Evolutionary conservation across 37 sponge, comb jelly and placozoan genomes (phyloP).

Genomic region (Halisarca cf. caerulea): DNA sequence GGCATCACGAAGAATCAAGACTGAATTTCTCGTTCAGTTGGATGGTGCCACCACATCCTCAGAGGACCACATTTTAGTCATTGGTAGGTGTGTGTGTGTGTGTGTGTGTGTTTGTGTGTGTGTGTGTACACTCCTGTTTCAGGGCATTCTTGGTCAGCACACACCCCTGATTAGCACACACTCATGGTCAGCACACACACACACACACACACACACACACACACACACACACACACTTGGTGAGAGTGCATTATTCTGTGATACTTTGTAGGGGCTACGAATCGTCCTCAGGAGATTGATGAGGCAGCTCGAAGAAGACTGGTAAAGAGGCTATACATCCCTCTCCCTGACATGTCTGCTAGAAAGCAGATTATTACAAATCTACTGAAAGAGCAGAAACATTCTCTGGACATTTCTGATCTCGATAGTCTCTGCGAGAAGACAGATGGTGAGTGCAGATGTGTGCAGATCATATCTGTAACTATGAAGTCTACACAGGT

Average conservation of each 20-base stretch:
- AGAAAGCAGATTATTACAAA: conserved; percentile 76
- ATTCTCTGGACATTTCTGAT: conserved; percentile 69
- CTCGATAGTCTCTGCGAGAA: conserved; percentile 43
- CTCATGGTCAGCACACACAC: too few species aligned
- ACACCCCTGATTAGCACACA: too few species aligned
- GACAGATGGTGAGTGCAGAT: conserved; percentile 67
- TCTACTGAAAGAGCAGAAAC: conserved; percentile 74
- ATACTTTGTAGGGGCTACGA: conserved; percentile 55
- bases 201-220: neutral
- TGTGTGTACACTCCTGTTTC: neutral
- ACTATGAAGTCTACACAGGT: too few species aligned
- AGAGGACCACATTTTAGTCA: conserved; percentile 85
- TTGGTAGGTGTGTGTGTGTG: conserved; percentile 43
- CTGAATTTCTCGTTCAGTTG: conserved; percentile 98
- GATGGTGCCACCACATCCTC: conserved; percentile 90
- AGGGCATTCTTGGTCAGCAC: too few species aligned
- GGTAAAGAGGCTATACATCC: conserved; percentile 97
- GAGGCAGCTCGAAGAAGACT: conserved; percentile 96
- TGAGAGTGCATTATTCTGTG: neutral
- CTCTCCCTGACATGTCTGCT: conserved; percentile 87
- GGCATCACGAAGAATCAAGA: conserved; percentile 95
- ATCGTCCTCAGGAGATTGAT: conserved; percentile 97
- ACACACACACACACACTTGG: neutral
- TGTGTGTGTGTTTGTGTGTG: too few species aligned
- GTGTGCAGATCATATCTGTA: too few species aligned